These are phyloP conservation scores for Pyrrhia umbra DNA, from an alignment of 2,888 invertebrate genomes.

Conservation along the genomic window DNA sequence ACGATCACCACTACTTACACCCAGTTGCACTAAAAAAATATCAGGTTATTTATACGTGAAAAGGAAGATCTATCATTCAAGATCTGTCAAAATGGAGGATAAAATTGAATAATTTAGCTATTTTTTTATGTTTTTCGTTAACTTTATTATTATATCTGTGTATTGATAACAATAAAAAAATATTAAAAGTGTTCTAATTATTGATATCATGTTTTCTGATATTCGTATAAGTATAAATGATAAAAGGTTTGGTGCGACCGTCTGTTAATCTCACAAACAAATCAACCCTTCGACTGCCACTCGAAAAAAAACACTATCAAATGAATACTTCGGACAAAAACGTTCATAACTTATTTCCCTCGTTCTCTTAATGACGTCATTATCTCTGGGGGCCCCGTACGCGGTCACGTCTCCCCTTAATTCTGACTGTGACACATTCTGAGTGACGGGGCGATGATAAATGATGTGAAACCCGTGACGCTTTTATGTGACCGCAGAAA, in stretches of 20 bases:
- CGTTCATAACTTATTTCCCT: constrained; percentile 80
- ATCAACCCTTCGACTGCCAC: constrained; percentile 45
- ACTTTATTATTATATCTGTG: too few species aligned
- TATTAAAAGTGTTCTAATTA: too few species aligned
- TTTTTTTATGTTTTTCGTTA: too few species aligned
- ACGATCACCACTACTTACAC: too few species aligned
- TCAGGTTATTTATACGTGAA: too few species aligned
- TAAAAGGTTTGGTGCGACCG: too few species aligned
- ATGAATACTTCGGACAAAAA: constrained; percentile 78
- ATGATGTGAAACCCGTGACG: constrained; percentile 67
- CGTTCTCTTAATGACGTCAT: constrained; percentile 86
- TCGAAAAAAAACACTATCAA: constrained; percentile 64
- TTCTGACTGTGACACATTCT: constrained; percentile 74
- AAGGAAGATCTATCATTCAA: too few species aligned
- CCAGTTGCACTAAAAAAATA: too few species aligned
- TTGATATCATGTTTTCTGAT: too few species aligned
- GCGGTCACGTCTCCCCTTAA: constrained; percentile 80
- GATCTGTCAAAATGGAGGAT: too few species aligned
- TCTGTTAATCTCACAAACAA: constrained; percentile 21
- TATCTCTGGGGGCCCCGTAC: constrained; percentile 77
- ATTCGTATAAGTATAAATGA: too few species aligned
- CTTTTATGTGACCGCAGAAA: constrained; percentile 64
- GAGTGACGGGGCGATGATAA: constrained; percentile 77
- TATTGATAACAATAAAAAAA: not conserved
- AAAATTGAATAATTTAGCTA: too few species aligned